phyloP scores from a whole-genome alignment of 2,888 invertebrate genomes.

The Brenthis ino region DNA sequence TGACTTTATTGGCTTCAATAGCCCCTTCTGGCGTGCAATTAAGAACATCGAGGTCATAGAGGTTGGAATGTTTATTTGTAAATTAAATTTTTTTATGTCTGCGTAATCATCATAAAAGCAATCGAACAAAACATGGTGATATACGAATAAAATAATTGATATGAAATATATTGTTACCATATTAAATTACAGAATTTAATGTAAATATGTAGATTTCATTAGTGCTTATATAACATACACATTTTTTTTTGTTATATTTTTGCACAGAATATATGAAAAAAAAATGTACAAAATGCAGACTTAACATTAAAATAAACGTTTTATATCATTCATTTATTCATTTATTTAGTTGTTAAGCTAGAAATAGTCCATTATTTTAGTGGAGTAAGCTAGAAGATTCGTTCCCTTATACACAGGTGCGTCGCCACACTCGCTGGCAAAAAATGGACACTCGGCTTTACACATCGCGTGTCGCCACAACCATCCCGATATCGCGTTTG shows the following conservation, averaged over 20 bases:
- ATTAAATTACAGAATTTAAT: no score
- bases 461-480: constrained; percentile 99
- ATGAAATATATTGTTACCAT: no score
- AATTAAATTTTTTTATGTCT: not conserved
- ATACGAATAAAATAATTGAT: no score
- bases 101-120: not conserved
- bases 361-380: not conserved
- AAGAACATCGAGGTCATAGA: constrained; percentile 2
- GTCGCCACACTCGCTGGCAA: constrained; percentile 95
- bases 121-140: no score
- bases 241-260: not conserved
- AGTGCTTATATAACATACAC: not conserved
- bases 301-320: not conserved
- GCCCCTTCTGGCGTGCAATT: constrained; percentile 8
- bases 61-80: constrained; percentile 11
- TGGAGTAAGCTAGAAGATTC: constrained; percentile 30
- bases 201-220: no score
- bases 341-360: not conserved
- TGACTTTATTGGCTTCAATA: constrained; percentile 9
- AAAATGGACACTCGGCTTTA: constrained; percentile 98
- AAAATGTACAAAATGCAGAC: not conserved
- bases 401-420: constrained; percentile 78
- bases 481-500: constrained; percentile 97
- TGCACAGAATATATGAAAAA: no score
- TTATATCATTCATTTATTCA: not conserved